These are phyloP conservation scores for Silurus meridionalis DNA, from an alignment of 2,113 vertebrate species.

Conservation along the genomic window DNA sequence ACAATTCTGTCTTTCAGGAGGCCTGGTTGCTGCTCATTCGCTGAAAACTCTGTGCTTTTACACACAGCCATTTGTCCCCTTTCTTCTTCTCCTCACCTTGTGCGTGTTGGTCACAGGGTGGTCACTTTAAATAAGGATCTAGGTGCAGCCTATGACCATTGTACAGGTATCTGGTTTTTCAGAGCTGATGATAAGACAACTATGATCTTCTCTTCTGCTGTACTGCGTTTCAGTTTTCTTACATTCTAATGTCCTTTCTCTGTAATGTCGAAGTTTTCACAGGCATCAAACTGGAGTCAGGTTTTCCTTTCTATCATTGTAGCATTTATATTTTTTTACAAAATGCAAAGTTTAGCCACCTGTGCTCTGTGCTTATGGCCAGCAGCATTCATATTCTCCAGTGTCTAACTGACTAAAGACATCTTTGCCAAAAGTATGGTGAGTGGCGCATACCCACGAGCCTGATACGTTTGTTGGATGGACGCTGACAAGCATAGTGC, in stretches of 20 bases:
- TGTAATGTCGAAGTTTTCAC: too few species aligned
- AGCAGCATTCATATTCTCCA: neutral
- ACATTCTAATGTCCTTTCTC: neutral
- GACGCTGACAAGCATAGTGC: neutral
- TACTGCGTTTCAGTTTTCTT: neutral
- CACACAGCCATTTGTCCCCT: neutral
- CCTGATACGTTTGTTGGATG: neutral
- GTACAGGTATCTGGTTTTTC: neutral
- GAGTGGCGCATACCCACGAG: neutral
- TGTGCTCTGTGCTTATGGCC: neutral
- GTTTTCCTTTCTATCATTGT: neutral
- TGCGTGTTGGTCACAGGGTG: neutral
- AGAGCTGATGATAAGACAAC: neutral
- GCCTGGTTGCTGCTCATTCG: conserved; percentile 35
- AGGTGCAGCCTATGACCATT: neutral
- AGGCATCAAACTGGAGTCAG: too few species aligned
- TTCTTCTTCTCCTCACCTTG: conserved; percentile 1
- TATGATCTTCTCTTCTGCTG: neutral
- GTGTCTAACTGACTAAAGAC: neutral
- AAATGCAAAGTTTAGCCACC: neutral
- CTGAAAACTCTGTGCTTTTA: conserved; percentile 3
- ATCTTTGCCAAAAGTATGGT: neutral
- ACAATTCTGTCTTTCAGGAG: conserved; percentile 19
- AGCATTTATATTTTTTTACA: neutral
- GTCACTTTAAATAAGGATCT: neutral